Base-by-base conservation (phyloP, 2,797 vertebrate genomes). In the Lutjanus campechanus region DNA sequence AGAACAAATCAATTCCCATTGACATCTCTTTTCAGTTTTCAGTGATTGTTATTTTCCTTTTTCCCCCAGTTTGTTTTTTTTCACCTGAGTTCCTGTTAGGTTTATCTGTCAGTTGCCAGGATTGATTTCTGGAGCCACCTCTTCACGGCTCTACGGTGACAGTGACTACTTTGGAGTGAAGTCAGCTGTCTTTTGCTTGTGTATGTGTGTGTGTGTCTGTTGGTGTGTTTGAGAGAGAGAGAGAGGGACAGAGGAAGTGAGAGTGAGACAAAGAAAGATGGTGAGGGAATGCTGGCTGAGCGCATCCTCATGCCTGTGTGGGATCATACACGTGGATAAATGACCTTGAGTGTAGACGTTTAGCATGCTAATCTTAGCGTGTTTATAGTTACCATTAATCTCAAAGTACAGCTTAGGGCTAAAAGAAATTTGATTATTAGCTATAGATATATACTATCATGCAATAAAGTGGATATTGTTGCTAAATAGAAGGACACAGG, bases 81-180 rank as follows among this genome's bases (percentile, higher is more conserved):
- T 69, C 22, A 51, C 69, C 53, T 7, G 43, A 71, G 56, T 69
- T 79, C 46, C 70, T 78, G 62, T 72, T 54, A 25, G 50, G 7
- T 68, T 85, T 83, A 46, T 79, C 65, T 69, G 50, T 69, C 60
- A 0, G 47, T 66, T 43, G 77, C 50, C 44, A 49, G 22, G 62
- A 85, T 86, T 79, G 78, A 79, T 85, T 88, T 85, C 68, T 76
- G 22, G 50, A 81, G 65, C 20, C 58, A 56, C 53, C 7, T 70
- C 50, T 43, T 68, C 51, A 46, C 1, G 1, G 47, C 50, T 73
- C 44, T 19, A 49, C 51, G 19, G 54, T 66, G 53, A 83, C 77
- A 65, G 53, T 59, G 47, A 75, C 22, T 55, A 44, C 59, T 63
- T 47, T 60, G 49, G 66, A 64, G 36, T 46, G 53, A 20, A 29